These are phyloP conservation scores for Orthonychiurus folsomi DNA, from an alignment of 2,888 invertebrate species.

Conservation along the genomic window DNA sequence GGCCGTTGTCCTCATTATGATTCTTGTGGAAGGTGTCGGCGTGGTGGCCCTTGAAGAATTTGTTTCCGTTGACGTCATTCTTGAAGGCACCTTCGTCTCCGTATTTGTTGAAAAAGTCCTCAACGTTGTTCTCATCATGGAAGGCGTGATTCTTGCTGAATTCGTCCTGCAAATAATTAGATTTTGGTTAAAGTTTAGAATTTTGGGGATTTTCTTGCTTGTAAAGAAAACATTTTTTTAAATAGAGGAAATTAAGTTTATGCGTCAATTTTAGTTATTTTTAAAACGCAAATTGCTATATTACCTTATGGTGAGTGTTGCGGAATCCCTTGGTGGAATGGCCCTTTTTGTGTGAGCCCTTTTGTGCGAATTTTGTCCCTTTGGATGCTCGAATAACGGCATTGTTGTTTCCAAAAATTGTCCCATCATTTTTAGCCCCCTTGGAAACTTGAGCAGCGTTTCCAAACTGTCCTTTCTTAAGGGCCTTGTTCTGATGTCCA, in stretches of 20 bases:
- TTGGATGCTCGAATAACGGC: conserved; percentile 31
- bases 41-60: conserved; percentile 38
- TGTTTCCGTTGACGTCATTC: conserved; percentile 32
- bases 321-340: conserved; percentile 38
- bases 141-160: conserved; percentile 35
- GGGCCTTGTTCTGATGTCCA: conserved; percentile 33
- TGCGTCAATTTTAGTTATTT: background rate
- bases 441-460: conserved; percentile 28
- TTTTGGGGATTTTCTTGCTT: background rate
- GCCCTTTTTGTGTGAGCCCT: conserved; percentile 37
- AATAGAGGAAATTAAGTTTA: background rate
- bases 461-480: conserved; percentile 36
- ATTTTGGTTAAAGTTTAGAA: background rate
- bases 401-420: conserved; percentile 33
- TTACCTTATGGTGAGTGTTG: conserved; percentile 34
- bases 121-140: conserved; percentile 35
- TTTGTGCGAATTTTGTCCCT: conserved; percentile 31
- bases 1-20: conserved; percentile 30
- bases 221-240: background rate
- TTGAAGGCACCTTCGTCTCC: conserved; percentile 39
- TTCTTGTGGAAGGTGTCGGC: conserved; percentile 30
- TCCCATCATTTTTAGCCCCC: conserved; percentile 31
- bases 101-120: conserved; percentile 35
- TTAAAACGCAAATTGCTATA: background rate
- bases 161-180: conserved; percentile 29